A percentile compares a stretch with the other conserved stretches of the same genome.
phyloP scores from a whole-genome alignment of 2,888 invertebrate species.

The Pasiphila rectangulata region DNA sequence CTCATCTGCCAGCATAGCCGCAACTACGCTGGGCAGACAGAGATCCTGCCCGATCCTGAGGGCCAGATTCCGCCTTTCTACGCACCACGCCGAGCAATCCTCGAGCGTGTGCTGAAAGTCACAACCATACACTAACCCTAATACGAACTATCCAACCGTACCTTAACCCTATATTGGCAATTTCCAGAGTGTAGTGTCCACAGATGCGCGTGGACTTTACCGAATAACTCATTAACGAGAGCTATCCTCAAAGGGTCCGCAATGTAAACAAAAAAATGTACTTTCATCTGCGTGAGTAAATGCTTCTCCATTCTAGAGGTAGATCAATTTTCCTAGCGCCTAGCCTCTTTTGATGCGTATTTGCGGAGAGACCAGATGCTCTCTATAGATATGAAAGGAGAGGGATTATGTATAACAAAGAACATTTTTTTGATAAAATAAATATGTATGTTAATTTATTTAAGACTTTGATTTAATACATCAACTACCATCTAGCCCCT shows the following conservation, averaged over 20 bases:
- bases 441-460: no score
- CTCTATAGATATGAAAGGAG: slow-evolving; percentile 28
- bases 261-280: slow-evolving; percentile 19
- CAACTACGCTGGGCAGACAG: no score
- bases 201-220: slow-evolving; percentile 1
- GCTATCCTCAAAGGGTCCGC: slow-evolving; percentile 6
- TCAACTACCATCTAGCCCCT: no score
- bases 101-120: no score
- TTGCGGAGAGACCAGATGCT: slow-evolving; percentile 34
- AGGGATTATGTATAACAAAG: slow-evolving; percentile 2
- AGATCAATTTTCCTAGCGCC: slow-evolving; percentile 35
- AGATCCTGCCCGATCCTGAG: no score
- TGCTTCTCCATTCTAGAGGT: slow-evolving; percentile 16
- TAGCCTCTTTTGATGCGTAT: slow-evolving; percentile 35
- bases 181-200: background rate
- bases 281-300: slow-evolving; percentile 30
- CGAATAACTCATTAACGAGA: background rate
- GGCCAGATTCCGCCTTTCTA: no score
- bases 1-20: no score
- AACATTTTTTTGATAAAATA: background rate
- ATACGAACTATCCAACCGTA: no score
- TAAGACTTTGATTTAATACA: no score
- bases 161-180: background rate
- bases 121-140: no score
- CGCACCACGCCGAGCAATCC: no score